Conservation (phyloP, 2,113 vertebrate species). For the Kobus ellipsiprymnus region DNA sequence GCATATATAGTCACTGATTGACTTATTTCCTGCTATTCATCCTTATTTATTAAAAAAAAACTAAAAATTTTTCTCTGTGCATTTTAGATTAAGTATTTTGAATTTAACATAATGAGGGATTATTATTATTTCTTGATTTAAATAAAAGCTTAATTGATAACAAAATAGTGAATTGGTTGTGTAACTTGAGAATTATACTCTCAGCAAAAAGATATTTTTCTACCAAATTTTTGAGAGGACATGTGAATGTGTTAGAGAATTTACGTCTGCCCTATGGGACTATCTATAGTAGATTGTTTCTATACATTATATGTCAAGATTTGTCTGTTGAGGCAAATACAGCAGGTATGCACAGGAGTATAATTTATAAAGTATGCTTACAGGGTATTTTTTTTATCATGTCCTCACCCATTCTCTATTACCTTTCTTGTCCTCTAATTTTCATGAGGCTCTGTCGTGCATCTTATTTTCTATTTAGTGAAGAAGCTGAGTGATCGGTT, state of each 20-base stretch:
- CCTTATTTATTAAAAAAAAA: neutral
- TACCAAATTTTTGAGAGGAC: neutral
- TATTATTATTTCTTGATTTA: conserved; percentile 23
- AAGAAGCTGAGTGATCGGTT: conserved; percentile 29
- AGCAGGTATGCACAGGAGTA: neutral
- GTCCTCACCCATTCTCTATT: neutral
- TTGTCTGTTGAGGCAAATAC: neutral
- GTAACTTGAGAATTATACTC: conserved; percentile 21
- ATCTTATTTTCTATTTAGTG: conserved; percentile 53
- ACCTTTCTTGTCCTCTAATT: conserved; percentile 9
- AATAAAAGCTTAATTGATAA: conserved; percentile 9
- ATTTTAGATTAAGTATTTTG: conserved; percentile 20
- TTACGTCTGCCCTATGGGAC: neutral
- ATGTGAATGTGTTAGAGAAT: neutral
- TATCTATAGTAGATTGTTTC: neutral
- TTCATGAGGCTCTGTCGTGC: neutral
- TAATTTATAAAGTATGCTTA: conserved; percentile 26
- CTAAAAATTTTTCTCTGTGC: neutral
- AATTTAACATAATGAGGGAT: neutral
- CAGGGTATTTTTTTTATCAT: neutral
- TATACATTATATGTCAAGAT: neutral
- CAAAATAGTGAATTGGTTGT: neutral
- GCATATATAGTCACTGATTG: neutral
- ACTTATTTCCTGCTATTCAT: neutral
- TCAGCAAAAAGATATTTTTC: neutral